phyloP scores from a whole-genome alignment of 1,140 invertebrate species.

The Drosophila leontia region DNA sequence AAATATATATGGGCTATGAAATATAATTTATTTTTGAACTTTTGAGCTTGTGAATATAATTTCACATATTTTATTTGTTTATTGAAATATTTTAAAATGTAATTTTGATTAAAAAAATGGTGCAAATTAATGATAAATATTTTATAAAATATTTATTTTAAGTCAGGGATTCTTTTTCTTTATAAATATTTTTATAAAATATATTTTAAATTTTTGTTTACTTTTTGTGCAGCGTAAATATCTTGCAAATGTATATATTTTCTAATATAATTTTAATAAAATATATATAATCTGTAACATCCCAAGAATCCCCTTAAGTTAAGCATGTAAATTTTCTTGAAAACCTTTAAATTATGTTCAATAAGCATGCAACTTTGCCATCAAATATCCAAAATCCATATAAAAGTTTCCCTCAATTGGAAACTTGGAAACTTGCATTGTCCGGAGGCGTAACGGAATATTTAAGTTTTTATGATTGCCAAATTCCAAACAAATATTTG shows the following conservation, averaged over 20 bases:
- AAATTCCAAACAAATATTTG: conserved; percentile 33
- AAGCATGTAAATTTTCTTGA: too few species aligned
- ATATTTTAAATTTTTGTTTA: neutral
- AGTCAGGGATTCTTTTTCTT: too few species aligned
- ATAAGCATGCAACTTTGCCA: neutral
- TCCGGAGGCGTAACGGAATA: conserved; percentile 14
- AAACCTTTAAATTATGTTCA: conserved; percentile 7
- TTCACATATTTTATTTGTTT: neutral
- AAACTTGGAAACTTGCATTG: neutral
- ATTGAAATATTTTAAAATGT: neutral
- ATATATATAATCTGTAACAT: too few species aligned
- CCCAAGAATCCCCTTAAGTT: too few species aligned
- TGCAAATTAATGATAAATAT: too few species aligned
- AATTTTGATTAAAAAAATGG: too few species aligned
- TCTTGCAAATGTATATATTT: too few species aligned
- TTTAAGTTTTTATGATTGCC: conserved; percentile 33
- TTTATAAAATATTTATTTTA: too few species aligned
- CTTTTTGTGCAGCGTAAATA: too few species aligned
- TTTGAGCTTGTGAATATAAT: neutral
- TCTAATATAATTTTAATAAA: too few species aligned
- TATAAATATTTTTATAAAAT: neutral
- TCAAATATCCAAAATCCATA: neutral
- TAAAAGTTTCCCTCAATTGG: neutral
- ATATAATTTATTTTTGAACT: neutral
- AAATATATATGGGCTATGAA: neutral